Conservation (phyloP, 2,888 invertebrate species). For the Philereme vetulata region DNA sequence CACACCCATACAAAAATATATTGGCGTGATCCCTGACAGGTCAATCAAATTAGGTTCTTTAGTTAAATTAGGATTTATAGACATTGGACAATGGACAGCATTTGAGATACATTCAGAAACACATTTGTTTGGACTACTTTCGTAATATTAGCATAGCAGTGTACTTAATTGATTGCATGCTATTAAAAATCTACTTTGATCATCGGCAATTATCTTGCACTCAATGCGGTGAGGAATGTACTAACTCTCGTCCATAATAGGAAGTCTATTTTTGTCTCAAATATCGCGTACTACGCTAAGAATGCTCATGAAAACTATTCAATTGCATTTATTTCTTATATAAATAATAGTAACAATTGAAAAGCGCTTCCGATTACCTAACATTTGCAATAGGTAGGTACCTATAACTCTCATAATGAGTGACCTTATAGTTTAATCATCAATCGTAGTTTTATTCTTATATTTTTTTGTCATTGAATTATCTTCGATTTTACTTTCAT, state of each 20-base stretch:
- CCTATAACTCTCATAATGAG: too few relatives aligned
- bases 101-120: neutral
- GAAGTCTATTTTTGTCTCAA: slow-evolving; percentile 18
- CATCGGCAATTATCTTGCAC: slow-evolving; percentile 20
- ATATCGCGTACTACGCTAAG: neutral
- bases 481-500: slow-evolving; percentile 24
- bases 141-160: slow-evolving; percentile 2
- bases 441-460: slow-evolving; percentile 25
- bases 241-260: slow-evolving; percentile 10
- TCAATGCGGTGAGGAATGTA: slow-evolving; percentile 13
- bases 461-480: slow-evolving; percentile 27
- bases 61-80: too few relatives aligned
- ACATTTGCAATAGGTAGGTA: slow-evolving; percentile 4
- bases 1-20: too few relatives aligned
- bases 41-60: too few relatives aligned
- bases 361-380: slow-evolving; percentile 13
- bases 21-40: too few relatives aligned
- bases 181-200: slow-evolving; percentile 23
- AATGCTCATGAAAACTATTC: neutral
- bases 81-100: neutral
- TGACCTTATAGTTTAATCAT: slow-evolving; percentile 14
- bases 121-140: slow-evolving; percentile 3
- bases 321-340: too few relatives aligned
- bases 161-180: slow-evolving; percentile 12
- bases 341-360: too few relatives aligned